Evolutionary conservation across 1,140 invertebrate species (phyloP), one percentile per base, ranked within the genome.

Genomic region (Trichomalopsis sarcophagae): DNA sequence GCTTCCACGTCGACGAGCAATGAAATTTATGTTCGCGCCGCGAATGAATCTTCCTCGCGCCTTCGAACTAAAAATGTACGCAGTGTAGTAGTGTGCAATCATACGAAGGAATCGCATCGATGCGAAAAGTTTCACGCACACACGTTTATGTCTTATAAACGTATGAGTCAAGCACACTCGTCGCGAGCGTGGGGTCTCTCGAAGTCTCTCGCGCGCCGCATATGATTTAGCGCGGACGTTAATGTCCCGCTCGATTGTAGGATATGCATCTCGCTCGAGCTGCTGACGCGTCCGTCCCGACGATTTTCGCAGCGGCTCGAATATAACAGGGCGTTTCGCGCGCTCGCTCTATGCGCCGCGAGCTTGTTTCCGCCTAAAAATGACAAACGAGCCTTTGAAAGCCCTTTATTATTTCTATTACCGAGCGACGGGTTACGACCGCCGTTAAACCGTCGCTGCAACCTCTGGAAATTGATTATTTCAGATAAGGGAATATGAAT

Each of bases 161-260:
- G 21, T n/a, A 17, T n/a, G 50, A 55, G 17, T 62, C 6, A n/a
- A 62, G 55, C 55, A 21, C n/a, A 4, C 2, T 62, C 55, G 55
- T 62, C 2, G 1, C 21, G 47, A 62, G 55, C 55, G 55, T 62
- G 55, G 55, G 55, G 55, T 62, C 55, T 62, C 55, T 30, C 14
- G 55, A 21, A 17, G 55, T 62, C 55, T 30, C 14, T 23, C 62
- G 3, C 13, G 75, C 21, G 27, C 27, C 27, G 27, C 55, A 62
- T 62, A 62, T 84, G 74, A 84, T 84, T 84, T 84, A 84, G 40
- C 82, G 82, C 62, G 62, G 82, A 84, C 82, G 62, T 84, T 69
- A 84, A 84, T 40, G 82, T 84, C 55, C 36, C 55, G 33, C 50
- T 76, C 27, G 23, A 69, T 84, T 74, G 82, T 69, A 17, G 75